phyloP scores from a whole-genome alignment of 1,140 invertebrate genomes.

The Myzus persicae region DNA sequence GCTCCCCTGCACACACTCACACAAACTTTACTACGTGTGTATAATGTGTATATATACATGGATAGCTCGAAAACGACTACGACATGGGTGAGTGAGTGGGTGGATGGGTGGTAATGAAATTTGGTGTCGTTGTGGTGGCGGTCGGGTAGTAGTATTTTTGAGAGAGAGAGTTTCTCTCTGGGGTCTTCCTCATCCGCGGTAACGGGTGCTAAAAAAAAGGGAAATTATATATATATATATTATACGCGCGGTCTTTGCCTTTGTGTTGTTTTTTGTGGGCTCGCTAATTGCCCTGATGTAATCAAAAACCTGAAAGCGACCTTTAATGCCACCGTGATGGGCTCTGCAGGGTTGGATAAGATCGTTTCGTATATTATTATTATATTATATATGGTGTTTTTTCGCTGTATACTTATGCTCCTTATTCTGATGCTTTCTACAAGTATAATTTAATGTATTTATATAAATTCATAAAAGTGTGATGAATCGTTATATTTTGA shows the following conservation, averaged over 20 bases:
- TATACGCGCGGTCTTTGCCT: background rate
- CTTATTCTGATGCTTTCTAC: background rate
- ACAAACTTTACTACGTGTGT: background rate
- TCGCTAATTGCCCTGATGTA: constrained; percentile 43
- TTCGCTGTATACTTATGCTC: background rate
- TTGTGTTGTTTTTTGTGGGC: constrained; percentile 26
- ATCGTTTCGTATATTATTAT: constrained; percentile 1
- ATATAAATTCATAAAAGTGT: background rate
- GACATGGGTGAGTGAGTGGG: background rate
- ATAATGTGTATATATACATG: background rate
- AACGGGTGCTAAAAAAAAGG: constrained; percentile 1
- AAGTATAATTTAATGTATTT: background rate
- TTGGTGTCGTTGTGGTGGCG: constrained; percentile 35
- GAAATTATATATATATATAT: background rate
- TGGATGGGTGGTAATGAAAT: constrained; percentile 39
- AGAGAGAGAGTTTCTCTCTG: constrained; percentile 16
- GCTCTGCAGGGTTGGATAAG: background rate
- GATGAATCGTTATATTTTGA: background rate
- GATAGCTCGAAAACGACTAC: background rate
- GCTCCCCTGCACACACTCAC: background rate
- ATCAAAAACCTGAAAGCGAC: constrained; percentile 53
- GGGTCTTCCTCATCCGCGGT: background rate
- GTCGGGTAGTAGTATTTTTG: constrained; percentile 8
- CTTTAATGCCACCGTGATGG: constrained; percentile 18
- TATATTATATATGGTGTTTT: background rate